phyloP scores from a whole-genome alignment of 2,888 invertebrate genomes.

The Calliphora vomitoria region DNA sequence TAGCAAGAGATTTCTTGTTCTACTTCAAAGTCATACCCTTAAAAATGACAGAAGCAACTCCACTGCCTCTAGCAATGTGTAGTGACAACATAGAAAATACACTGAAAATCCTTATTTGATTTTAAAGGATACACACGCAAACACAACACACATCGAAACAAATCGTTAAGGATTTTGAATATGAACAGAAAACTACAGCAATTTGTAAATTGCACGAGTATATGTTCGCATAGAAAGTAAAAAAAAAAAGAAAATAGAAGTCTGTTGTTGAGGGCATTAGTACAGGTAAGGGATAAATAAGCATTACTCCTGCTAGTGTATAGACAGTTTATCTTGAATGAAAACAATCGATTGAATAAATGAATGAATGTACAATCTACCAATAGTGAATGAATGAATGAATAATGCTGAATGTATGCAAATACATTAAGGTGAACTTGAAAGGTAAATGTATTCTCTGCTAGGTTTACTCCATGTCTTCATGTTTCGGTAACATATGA shows the following conservation, averaged over 20 bases:
- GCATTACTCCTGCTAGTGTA: constrained; percentile 1
- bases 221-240: not conserved
- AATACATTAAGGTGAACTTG: constrained; percentile 42
- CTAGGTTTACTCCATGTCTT: constrained; percentile 36
- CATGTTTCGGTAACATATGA: constrained; percentile 21
- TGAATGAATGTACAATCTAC: not conserved
- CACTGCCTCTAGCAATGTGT: constrained; percentile 7
- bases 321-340: constrained; percentile 55
- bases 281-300: not conserved
- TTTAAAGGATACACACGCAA: constrained; percentile 42
- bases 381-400: constrained; percentile 21
- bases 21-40: constrained; percentile 16
- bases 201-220: constrained; percentile 17
- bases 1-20: constrained; percentile 49
- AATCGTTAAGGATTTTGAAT: constrained; percentile 38
- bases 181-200: constrained; percentile 12
- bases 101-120: constrained; percentile 70
- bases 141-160: not conserved
- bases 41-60: constrained; percentile 40
- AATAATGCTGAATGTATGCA: constrained; percentile 42
- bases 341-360: constrained; percentile 51
- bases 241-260: not conserved
- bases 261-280: constrained; percentile 11
- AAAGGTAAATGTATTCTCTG: constrained; percentile 39
- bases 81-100: constrained; percentile 64